Evolutionary conservation across 2,888 invertebrate species (phyloP).

Genomic region (Melitaea athalia): DNA sequence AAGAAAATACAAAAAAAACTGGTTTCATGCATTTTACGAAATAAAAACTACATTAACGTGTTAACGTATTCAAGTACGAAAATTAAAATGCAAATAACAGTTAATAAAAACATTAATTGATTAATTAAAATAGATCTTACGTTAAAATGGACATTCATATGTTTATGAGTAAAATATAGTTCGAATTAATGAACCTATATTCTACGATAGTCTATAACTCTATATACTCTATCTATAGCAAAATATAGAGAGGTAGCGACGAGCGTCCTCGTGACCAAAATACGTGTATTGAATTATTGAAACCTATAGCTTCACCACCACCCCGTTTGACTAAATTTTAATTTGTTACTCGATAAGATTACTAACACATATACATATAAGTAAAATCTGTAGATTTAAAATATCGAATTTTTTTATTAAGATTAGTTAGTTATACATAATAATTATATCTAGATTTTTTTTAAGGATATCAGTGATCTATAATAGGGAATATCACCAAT

Average conservation of each 20-base stretch:
- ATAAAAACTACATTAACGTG: slow-evolving; percentile 23
- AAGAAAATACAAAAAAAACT: slow-evolving; percentile 51
- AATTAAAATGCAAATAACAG: not conserved
- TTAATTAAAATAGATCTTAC: not conserved
- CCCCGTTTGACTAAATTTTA: slow-evolving; percentile 54
- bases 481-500: not conserved
- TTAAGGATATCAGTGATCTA: not conserved
- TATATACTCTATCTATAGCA: slow-evolving; percentile 32
- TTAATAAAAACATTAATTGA: not conserved
- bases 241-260: slow-evolving; percentile 41
- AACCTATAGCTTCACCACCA: slow-evolving; percentile 47
- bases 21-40: slow-evolving; percentile 25
- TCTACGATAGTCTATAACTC: slow-evolving; percentile 11
- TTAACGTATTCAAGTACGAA: slow-evolving; percentile 42
- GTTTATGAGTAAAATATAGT: slow-evolving; percentile 3
- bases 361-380: slow-evolving; percentile 43
- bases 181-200: slow-evolving; percentile 56
- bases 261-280: slow-evolving; percentile 76
- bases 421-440: no score
- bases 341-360: slow-evolving; percentile 40
- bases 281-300: slow-evolving; percentile 77
- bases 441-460: no score
- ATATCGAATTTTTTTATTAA: not conserved
- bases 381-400: not conserved
- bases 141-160: not conserved